phyloP scores from a whole-genome alignment of 2,797 vertebrate genomes.

The Eupleurogrammus muticus region DNA sequence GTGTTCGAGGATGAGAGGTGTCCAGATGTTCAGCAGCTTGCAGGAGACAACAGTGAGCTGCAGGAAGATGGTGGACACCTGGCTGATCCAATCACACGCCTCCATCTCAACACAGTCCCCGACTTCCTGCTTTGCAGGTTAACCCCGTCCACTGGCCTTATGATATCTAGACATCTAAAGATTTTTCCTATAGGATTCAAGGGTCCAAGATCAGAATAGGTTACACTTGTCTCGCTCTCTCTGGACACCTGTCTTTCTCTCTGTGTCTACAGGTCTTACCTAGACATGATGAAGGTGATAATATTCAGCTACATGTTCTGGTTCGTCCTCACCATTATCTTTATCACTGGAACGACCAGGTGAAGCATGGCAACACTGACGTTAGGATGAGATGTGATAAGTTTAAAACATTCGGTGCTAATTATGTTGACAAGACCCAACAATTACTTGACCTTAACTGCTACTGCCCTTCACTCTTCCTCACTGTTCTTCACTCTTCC shows the following conservation, averaged over 20 bases:
- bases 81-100: conserved; percentile 88
- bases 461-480: no score
- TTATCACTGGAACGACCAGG: conserved; percentile 93
- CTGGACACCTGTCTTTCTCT: not conserved
- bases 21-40: conserved; percentile 85
- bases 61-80: conserved; percentile 85
- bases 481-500: no score
- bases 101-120: conserved; percentile 87
- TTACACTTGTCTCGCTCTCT: not conserved
- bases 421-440: no score
- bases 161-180: not conserved
- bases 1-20: conserved; percentile 94
- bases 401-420: no score
- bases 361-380: no score
- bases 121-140: conserved; percentile 96
- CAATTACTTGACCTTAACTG: no score
- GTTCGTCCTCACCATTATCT: conserved; percentile 97
- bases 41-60: conserved; percentile 93
- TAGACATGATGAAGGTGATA: conserved; percentile 97
- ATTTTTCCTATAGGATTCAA: no score
- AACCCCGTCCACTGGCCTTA: not conserved
- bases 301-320: conserved; percentile 98
- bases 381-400: no score
- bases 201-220: no score
- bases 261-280: conserved; percentile 87